Evolutionary conservation across 2,888 invertebrate genomes (phyloP), one percentile per base, ranked within the genome.

Genomic region (Chrysopilus asiliformis): DNA sequence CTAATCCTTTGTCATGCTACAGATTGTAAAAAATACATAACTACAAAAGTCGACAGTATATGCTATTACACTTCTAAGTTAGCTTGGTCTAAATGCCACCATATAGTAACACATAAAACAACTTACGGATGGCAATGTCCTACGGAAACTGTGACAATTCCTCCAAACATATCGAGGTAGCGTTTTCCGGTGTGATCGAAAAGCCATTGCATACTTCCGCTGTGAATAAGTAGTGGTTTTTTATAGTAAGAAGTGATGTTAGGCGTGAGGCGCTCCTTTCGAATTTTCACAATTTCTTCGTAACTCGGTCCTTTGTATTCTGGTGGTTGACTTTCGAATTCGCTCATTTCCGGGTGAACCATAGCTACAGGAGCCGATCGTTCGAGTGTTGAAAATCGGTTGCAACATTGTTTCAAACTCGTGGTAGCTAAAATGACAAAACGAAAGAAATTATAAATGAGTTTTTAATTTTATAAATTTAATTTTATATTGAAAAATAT

Each of bases 101-200:
- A n/a, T n/a, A n/a, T n/a, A n/a, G n/a, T n/a, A n/a, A n/a, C n/a
- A n/a, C n/a, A n/a, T n/a, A 26, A n/a, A 26, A 33, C 35, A 26
- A 72, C 84, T 79, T 69, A 93, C 90, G 95, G 94, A 67, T 97
- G 97, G 56, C 90, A 91, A 60, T 97, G 97, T 15, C 95, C 95
- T 3, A 95, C 91, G 36, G 91, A 91, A 25, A 97, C 87, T 0
- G 97, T 98, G 12, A 93, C 94, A 49, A 98, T 95, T 6, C 97
- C 97, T 4, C 80, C 95, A 56, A 93, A 90, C 68, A 97, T 76
- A 60, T 98, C 97, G 45, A 98, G 68, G 60, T 94, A 98, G 49
- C 89, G 71, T 44, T 71, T 76, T 4, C 91, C 91, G 36, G 74
- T 70, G 45, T 82, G 73, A 60, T 95, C 94, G 61, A 76, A 95